These are phyloP conservation scores for Microtus oregoni DNA, from an alignment of 2,113 vertebrate genomes.

Conservation along the genomic window DNA sequence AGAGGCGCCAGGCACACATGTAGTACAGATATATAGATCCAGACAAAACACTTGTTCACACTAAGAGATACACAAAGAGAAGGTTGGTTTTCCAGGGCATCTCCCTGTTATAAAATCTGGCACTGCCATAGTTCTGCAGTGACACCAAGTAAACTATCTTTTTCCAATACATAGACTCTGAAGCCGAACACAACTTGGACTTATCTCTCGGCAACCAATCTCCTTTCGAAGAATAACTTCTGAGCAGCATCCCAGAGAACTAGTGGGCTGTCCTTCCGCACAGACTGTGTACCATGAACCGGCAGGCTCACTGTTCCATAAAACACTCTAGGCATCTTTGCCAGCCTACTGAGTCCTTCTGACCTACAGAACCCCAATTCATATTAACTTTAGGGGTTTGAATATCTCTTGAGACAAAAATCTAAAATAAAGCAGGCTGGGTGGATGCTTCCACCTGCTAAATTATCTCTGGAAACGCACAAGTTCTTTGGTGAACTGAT, in stretches of 20 bases:
- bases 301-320: not conserved
- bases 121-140: not conserved
- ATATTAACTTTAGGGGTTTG: not conserved
- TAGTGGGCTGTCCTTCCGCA: not conserved
- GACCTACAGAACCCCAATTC: constrained; percentile 17
- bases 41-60: not conserved
- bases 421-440: constrained; percentile 31
- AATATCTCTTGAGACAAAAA: constrained; percentile 25
- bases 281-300: not conserved
- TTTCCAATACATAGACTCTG: not conserved
- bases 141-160: constrained; percentile 7
- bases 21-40: not conserved
- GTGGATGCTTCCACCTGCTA: not conserved
- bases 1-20: not conserved
- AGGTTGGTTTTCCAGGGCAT: not conserved
- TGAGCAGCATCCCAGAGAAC: not conserved
- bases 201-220: not conserved
- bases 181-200: not conserved
- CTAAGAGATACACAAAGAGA: constrained; percentile 32
- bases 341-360: not conserved
- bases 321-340: not conserved
- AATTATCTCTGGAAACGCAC: constrained; percentile 1
- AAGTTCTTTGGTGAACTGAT: constrained; percentile 36
- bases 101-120: constrained; percentile 39
- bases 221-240: not conserved